Conservation (phyloP, 2,797 vertebrate genomes). For the Allenopithecus nigroviridis region DNA sequence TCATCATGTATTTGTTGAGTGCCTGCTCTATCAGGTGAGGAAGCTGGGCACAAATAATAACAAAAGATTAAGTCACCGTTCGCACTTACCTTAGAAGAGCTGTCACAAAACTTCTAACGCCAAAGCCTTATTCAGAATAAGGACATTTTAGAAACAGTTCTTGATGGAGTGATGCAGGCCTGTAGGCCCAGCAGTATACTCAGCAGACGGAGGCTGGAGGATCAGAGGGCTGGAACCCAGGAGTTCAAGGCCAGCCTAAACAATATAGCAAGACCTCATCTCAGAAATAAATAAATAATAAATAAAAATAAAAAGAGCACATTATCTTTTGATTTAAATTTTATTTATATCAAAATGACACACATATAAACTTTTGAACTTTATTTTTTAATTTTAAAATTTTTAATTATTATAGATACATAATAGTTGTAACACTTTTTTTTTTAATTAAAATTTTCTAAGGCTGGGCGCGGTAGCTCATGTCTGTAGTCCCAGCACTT, state of each 20-base stretch:
- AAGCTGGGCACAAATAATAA: neutral
- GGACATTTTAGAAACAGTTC: neutral
- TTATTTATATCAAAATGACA: neutral
- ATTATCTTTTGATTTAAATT: conserved; percentile 14
- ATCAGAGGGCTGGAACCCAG: neutral
- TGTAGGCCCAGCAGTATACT: neutral
- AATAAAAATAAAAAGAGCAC: neutral
- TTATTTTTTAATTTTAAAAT: neutral
- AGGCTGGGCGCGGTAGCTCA: neutral
- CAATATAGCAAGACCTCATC: neutral
- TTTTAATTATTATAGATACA: neutral
- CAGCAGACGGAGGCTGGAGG: neutral
- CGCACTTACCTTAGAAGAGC: neutral
- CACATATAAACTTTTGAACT: neutral
- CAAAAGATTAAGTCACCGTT: neutral
- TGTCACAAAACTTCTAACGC: neutral
- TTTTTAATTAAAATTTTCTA: neutral
- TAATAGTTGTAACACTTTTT: neutral
- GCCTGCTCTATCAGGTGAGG: neutral
- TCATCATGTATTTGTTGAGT: neutral
- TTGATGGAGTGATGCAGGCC: neutral
- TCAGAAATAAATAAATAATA: neutral
- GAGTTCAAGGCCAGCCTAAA: neutral
- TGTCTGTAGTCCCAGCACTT: neutral
- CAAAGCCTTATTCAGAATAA: neutral